Evolutionary conservation across 2,888 invertebrate species (phyloP), one percentile per base, ranked within the genome.

Genomic region (Lithosia quadra): DNA sequence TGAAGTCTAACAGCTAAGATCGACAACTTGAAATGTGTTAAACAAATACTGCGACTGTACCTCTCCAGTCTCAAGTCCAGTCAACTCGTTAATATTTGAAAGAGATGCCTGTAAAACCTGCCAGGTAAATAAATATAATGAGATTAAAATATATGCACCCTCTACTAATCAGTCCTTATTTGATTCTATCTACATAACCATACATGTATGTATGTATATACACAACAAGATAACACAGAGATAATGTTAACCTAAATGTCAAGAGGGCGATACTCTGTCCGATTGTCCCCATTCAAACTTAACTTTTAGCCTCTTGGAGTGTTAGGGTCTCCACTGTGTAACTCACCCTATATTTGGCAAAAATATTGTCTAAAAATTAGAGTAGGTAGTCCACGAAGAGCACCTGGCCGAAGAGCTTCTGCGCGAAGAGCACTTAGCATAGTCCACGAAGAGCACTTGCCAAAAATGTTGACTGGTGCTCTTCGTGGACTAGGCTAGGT

Each of bases 171-270:
- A 9, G n/a, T 2, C 9, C 1, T n/a, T 9, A 49, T 49, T 43
- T 43, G 15, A 43, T 43, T 43, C 7, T 18, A 7, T 43, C 39
- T 39, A 39, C 15, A 15, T 39, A 39, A 15, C n/a, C n/a, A n/a
- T n/a, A n/a, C n/a, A n/a, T 28, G 3, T 28, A 28, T 28, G 5
- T 5, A 7, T 7, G 18, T 43, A 43, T 18, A 18, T 43, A n/a
- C 18, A 49, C n/a, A 49, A 21, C 8, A 13, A 15, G 18, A 21
- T 58, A 21, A 63, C 56, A 66, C 62, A 39, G 28, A n/a, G 43
- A 33, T 34, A 62, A 49, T 69, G 61, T 59, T 76, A 78, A 71
- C 67, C 65, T 68, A 65, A 65, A 76, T 73, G 71, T 61, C 76
- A 73, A 76, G 73, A 70, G 63, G n/a, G 53, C 66, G 65, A 67